Conservation (phyloP, 92 coral and sea anemone species). For the Porites lobata region DNA sequence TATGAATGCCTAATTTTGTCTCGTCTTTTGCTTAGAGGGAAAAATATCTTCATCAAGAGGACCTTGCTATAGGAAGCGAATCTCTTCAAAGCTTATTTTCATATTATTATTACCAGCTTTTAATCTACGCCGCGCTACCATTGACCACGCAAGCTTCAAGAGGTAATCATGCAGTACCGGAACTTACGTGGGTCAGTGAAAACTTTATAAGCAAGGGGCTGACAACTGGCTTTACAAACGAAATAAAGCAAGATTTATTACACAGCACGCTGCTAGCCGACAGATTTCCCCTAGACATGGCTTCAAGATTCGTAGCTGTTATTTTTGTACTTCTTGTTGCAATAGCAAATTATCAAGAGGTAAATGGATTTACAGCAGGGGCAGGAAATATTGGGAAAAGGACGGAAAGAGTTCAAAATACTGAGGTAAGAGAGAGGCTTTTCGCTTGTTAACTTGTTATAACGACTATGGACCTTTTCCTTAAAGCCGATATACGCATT, state of each 20-base stretch:
- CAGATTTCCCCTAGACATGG: slow-evolving; percentile 25
- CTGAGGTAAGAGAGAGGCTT: slow-evolving; percentile 5
- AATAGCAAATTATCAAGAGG: not conserved
- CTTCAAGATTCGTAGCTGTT: slow-evolving; percentile 4
- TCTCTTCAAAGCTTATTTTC: slow-evolving; percentile 4
- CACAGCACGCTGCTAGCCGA: not conserved
- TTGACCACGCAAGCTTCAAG: slow-evolving; percentile 3
- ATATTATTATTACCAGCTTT: not conserved
- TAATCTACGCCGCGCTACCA: not conserved
- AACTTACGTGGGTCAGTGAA: not conserved
- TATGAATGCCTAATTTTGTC: not conserved
- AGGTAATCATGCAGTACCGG: not conserved
- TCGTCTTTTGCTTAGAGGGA: slow-evolving; percentile 20
- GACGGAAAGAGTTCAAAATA: not conserved
- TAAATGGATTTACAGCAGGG: slow-evolving; percentile 42
- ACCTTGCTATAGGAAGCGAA: slow-evolving; percentile 1
- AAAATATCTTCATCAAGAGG: slow-evolving; percentile 30
- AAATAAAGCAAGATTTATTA: slow-evolving; percentile 1
- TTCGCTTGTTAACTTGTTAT: not conserved
- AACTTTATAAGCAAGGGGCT: not conserved
- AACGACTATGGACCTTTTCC: not conserved
- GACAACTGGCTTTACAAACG: not conserved
- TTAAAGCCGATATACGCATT: not conserved
- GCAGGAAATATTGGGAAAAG: slow-evolving; percentile 48
- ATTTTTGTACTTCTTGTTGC: slow-evolving; percentile 17